These are phyloP conservation scores for Artemia sp. DNA, from an alignment of 2,888 invertebrate genomes.

Conservation along the genomic window DNA sequence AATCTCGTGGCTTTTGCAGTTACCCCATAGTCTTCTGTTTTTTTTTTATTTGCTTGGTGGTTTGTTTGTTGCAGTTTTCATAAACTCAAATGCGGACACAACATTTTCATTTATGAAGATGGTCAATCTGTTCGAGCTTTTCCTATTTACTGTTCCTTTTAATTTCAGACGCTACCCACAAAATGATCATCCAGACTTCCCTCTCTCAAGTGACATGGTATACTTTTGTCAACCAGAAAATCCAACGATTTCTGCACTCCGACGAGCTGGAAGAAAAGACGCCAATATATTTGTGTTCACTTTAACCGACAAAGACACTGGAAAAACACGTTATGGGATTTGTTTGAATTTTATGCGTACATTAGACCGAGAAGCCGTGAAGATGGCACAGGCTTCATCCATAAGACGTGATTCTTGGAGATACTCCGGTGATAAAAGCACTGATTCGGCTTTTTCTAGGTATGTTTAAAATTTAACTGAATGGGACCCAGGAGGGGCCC, in stretches of 20 bases:
- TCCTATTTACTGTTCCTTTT: slow-evolving; percentile 27
- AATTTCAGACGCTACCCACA: slow-evolving; percentile 27
- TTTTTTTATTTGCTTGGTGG: too few relatives aligned
- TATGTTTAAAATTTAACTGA: slow-evolving; percentile 34
- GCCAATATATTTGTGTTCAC: slow-evolving; percentile 94
- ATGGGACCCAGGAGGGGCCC: too few relatives aligned
- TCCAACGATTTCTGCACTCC: slow-evolving; percentile 73
- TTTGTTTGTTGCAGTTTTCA: background rate
- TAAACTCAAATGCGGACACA: background rate
- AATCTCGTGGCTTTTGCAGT: too few relatives aligned
- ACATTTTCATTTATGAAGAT: background rate
- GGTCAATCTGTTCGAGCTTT: slow-evolving; percentile 16
- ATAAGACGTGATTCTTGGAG: slow-evolving; percentile 73
- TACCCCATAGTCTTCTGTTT: too few relatives aligned
- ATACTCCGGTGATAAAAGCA: slow-evolving; percentile 77
- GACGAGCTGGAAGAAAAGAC: slow-evolving; percentile 59
- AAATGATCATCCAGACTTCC: slow-evolving; percentile 55
- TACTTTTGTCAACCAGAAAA: slow-evolving; percentile 99
- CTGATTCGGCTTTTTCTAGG: slow-evolving; percentile 85
- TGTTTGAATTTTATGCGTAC: slow-evolving; percentile 97
- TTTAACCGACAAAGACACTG: slow-evolving; percentile 95
- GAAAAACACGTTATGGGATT: slow-evolving; percentile 80
- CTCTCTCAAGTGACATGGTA: slow-evolving; percentile 91
- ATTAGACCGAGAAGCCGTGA: slow-evolving; percentile 46
- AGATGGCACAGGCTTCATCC: slow-evolving; percentile 35